A percentile compares a stretch with the other conserved stretches of the same genome.
These are phyloP conservation scores for Etheostoma nigrum DNA, from an alignment of 2,797 vertebrate genomes.

Conservation along the genomic window DNA sequence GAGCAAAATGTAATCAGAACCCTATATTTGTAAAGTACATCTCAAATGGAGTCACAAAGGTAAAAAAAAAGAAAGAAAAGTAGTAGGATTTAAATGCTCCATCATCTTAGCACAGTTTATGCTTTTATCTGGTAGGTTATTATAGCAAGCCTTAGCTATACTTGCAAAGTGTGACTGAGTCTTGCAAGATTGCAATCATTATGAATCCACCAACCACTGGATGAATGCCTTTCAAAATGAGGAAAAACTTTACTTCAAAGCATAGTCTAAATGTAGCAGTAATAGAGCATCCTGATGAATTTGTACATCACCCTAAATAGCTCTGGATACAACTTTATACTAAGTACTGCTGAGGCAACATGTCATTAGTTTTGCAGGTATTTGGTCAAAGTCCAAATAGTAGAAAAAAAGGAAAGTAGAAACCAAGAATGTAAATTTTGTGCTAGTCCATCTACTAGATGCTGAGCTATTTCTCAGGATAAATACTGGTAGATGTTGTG, in stretches of 20 bases:
- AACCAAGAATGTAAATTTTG: background rate
- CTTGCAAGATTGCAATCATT: constrained; percentile 2
- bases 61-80: background rate
- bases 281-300: background rate
- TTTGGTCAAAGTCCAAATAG: background rate
- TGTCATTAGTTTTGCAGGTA: background rate
- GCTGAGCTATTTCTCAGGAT: background rate
- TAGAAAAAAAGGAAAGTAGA: background rate
- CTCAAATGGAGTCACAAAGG: background rate
- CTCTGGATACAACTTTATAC: background rate
- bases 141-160: background rate
- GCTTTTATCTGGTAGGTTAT: background rate
- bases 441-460: background rate
- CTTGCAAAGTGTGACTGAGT: background rate
- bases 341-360: background rate
- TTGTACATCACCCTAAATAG: background rate
- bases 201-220: background rate
- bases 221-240: background rate
- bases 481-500: background rate
- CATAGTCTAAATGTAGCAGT: background rate
- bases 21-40: background rate
- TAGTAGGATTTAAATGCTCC: background rate
- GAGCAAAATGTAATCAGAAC: background rate
- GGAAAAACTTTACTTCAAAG: background rate
- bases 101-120: background rate